Evolutionary conservation across 1,140 invertebrate genomes (phyloP).

Genomic region (Mya arenaria): DNA sequence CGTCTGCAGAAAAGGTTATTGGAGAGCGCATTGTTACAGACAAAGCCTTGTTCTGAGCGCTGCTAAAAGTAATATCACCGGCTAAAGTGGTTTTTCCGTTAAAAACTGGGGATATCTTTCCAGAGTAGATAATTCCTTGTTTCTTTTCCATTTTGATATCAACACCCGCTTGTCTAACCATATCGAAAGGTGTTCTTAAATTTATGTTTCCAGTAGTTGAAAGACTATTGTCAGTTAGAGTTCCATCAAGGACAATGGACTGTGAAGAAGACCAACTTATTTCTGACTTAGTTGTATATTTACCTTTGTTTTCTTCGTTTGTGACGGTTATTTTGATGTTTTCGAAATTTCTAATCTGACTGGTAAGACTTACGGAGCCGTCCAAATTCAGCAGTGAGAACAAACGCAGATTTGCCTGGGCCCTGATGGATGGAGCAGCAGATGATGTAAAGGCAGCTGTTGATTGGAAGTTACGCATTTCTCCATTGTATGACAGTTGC

Average conservation of each 20-base stretch:
- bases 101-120: background rate
- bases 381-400: slow-evolving; percentile 9
- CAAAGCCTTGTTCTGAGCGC: background rate
- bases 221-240: slow-evolving; percentile 4
- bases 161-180: background rate
- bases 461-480: slow-evolving; percentile 12
- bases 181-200: slow-evolving; percentile 12
- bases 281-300: background rate
- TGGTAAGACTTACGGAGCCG: background rate
- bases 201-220: background rate
- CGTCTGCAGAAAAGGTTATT: background rate
- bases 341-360: slow-evolving; percentile 25
- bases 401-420: slow-evolving; percentile 5
- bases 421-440: background rate
- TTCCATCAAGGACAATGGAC: slow-evolving; percentile 3
- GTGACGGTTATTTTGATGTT: slow-evolving; percentile 6
- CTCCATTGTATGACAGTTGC: background rate
- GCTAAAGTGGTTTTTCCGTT: slow-evolving; percentile 7
- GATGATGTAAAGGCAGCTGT: background rate
- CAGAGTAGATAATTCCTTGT: background rate
- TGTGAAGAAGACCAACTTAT: background rate
- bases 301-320: background rate
- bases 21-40: slow-evolving; percentile 6
- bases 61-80: background rate
- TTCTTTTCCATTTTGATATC: slow-evolving; percentile 7